Evolutionary conservation across 2,797 vertebrate species (phyloP), one percentile per base, ranked within the genome.

Genomic region (Holocentrus rufus): DNA sequence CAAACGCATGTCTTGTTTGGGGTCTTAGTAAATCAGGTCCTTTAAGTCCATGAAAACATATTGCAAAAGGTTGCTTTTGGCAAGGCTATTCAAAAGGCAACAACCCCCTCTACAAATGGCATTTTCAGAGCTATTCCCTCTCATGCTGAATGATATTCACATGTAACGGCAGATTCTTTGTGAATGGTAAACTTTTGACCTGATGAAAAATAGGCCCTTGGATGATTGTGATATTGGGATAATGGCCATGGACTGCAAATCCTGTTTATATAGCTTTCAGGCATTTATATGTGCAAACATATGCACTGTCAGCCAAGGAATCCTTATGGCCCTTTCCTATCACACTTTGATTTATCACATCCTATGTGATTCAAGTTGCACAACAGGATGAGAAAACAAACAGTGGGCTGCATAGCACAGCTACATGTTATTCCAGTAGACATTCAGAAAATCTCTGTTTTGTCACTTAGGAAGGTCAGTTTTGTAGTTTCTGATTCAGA

Each of bases 51-150:
- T 77, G 62, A 61, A 66, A 71, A 70, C 53, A 71, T 65, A 69
- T 65, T 60, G 31, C 62, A 42, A 44, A 60, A 63, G 46, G 73
- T 74, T 79, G 64, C 68, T 75, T 76, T 82, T 82, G 76, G 82
- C 72, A 44, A 46, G 3, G 1, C 42, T 17, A 7, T 22, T 36
- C 4, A 42, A 39, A 50, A 76, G 62, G 53, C 69, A 76, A 53
- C 54, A 76, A 56, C 39, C 54, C 56, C 34, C 8, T 57, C 42
- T 67, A 61, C 47, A 66, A 76, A 75, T 72, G 65, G 70, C 47
- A 77, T 85, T 87, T 84, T 81, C 65, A 81, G 62, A 65, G 36
- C 44, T 64, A 34, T 58, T 81, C 61, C 72, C 61, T 75, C 49
- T 63, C 56, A 70, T 49, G 67, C 73, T 72, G 65, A 72, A 44